Evolutionary conservation across 2,888 invertebrate species (phyloP).

Genomic region (Hartigia nigra): DNA sequence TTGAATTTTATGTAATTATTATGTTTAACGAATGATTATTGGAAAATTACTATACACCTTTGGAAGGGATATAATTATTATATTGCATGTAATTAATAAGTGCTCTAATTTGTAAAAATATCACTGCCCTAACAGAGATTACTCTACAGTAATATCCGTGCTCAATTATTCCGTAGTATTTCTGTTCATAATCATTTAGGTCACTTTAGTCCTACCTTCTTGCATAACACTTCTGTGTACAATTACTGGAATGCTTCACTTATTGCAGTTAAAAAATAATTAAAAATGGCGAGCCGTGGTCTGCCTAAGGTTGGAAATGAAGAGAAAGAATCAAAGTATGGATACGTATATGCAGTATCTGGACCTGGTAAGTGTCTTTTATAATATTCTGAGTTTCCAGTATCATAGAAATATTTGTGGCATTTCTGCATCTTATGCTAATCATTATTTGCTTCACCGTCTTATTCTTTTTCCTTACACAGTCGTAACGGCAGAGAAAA

Average conservation of each 20-base stretch:
- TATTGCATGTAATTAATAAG: neutral
- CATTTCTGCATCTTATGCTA: slow-evolving; percentile 6
- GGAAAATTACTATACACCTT: neutral
- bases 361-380: slow-evolving; percentile 84
- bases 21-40: neutral
- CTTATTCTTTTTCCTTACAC: slow-evolving; percentile 24
- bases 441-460: slow-evolving; percentile 7
- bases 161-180: neutral
- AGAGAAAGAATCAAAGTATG: slow-evolving; percentile 89
- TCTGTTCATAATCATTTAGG: neutral
- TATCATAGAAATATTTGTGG: slow-evolving; percentile 13
- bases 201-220: neutral
- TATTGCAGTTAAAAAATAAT: slow-evolving; percentile 34
- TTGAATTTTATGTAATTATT: neutral
- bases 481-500: slow-evolving; percentile 99
- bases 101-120: neutral
- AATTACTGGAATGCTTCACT: neutral
- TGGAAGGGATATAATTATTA: neutral
- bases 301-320: slow-evolving; percentile 83
- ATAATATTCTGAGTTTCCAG: slow-evolving; percentile 5
- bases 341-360: slow-evolving; percentile 97
- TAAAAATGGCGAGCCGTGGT: slow-evolving; percentile 73
- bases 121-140: neutral
- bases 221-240: neutral
- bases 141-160: neutral